Evolutionary conservation across 2,888 invertebrate genomes (phyloP).

Genomic region (Nemoura dubitans): DNA sequence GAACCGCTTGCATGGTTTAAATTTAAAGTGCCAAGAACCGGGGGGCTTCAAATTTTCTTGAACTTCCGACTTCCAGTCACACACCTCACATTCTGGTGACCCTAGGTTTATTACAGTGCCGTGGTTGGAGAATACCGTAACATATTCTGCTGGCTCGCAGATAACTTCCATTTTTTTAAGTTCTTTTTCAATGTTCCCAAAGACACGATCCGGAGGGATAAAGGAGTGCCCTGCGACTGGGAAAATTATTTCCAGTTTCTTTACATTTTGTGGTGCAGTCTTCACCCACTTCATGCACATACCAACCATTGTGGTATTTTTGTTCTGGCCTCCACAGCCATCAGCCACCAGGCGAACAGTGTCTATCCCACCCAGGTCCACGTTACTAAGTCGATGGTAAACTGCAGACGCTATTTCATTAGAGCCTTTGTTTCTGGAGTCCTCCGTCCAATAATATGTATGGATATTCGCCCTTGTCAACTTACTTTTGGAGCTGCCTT

Average conservation of each 20-base stretch:
- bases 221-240: constrained; percentile 54
- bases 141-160: constrained; percentile 52
- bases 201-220: constrained; percentile 54
- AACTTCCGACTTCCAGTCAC: constrained; percentile 51
- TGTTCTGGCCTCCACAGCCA: constrained; percentile 56
- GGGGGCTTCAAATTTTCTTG: constrained; percentile 50
- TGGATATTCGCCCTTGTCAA: constrained; percentile 35
- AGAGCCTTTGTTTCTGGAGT: constrained; percentile 34
- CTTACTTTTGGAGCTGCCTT: constrained; percentile 46
- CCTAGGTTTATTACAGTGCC: constrained; percentile 51
- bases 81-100: constrained; percentile 48
- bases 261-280: constrained; percentile 50
- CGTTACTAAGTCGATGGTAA: background rate
- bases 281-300: constrained; percentile 53
- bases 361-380: constrained; percentile 17
- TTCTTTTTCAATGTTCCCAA: constrained; percentile 54
- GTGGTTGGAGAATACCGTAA: constrained; percentile 49
- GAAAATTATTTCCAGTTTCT: constrained; percentile 53
- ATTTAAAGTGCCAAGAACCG: constrained; percentile 52
- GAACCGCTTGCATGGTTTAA: constrained; percentile 50
- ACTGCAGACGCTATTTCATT: constrained; percentile 43
- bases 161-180: constrained; percentile 51
- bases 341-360: constrained; percentile 54
- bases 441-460: constrained; percentile 41
- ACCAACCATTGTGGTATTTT: constrained; percentile 53